Conservation (phyloP, 2,113 vertebrate species). For the Pelmatolapia mariae region DNA sequence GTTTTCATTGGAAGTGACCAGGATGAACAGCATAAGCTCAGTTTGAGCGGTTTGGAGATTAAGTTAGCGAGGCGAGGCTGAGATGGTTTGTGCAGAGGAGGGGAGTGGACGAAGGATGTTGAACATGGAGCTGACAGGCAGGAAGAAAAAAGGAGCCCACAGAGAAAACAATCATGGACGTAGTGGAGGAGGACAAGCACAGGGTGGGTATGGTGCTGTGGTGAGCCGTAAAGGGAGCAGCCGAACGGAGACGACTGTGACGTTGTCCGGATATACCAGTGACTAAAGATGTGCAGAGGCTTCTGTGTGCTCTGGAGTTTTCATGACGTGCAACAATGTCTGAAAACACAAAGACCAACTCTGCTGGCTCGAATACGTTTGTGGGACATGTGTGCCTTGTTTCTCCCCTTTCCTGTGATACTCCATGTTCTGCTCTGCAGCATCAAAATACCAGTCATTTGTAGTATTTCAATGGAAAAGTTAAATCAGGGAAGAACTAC, state of each 20-base stretch:
- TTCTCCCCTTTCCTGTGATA: background rate
- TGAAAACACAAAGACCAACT: background rate
- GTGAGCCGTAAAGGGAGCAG: background rate
- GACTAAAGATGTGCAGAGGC: background rate
- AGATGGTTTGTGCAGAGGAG: background rate
- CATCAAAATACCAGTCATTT: background rate
- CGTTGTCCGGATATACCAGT: background rate
- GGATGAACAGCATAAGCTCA: background rate
- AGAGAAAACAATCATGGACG: background rate
- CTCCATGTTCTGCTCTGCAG: background rate
- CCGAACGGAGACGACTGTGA: background rate
- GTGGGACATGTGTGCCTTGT: background rate
- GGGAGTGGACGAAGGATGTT: background rate
- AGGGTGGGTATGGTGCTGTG: background rate
- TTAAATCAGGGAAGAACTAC: background rate
- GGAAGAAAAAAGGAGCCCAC: background rate
- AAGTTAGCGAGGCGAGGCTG: background rate
- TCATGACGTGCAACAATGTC: background rate
- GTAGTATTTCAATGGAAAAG: background rate
- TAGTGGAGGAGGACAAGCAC: background rate
- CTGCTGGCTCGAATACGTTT: background rate
- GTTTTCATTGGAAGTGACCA: background rate
- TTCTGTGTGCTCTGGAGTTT: background rate
- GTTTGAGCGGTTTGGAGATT: background rate
- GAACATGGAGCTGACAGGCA: too few relatives aligned